A percentile compares a stretch with the other conserved stretches of the same genome.
Conservation (phyloP, 2,888 invertebrate species). For the Scaptomyza parva region DNA sequence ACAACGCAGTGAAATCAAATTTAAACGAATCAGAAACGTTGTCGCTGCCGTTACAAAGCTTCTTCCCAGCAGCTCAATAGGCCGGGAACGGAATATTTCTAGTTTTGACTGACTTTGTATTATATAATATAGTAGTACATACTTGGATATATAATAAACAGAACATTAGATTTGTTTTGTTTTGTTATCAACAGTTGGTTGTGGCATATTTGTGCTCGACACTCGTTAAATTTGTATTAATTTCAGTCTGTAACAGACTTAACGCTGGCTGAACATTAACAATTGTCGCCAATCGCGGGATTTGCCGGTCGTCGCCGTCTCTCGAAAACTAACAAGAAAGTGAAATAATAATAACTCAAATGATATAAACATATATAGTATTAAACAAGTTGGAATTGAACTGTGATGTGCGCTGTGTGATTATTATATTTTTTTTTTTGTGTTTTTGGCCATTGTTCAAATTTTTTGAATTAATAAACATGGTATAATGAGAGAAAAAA, state of each 20-base stretch:
- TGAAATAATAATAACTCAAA: background rate
- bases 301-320: conserved; percentile 19
- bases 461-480: conserved; percentile 33
- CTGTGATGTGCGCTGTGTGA: conserved; percentile 17
- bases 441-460: conserved; percentile 18
- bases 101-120: conserved; percentile 3
- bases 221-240: background rate
- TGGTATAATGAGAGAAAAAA: too few relatives aligned
- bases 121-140: background rate
- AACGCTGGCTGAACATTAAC: conserved; percentile 38
- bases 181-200: conserved; percentile 68
- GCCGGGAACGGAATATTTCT: conserved; percentile 36
- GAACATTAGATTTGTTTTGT: conserved; percentile 16
- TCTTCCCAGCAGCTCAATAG: background rate
- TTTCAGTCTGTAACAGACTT: conserved; percentile 21
- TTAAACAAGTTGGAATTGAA: conserved; percentile 13
- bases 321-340: background rate
- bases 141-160: background rate
- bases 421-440: background rate
- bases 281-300: too few relatives aligned
- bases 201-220: conserved; percentile 22
- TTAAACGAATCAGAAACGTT: conserved; percentile 47
- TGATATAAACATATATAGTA: conserved; percentile 1
- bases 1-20: conserved; percentile 37
- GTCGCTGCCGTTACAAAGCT: conserved; percentile 22